These are phyloP conservation scores for Polyergus mexicanus DNA, from an alignment of 1,140 invertebrate genomes.

Conservation along the genomic window DNA sequence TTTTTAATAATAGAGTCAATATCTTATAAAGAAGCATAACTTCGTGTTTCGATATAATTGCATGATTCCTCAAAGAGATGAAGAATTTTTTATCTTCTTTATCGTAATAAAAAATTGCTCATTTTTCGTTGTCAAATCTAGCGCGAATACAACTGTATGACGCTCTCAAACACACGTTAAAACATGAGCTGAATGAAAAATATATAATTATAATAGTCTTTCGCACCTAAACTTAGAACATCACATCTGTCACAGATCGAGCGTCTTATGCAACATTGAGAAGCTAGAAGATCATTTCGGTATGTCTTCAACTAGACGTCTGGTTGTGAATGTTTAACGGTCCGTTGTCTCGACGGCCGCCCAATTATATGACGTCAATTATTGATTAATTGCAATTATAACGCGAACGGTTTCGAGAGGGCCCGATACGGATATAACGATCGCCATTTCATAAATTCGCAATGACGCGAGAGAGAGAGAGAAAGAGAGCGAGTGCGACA, in stretches of 20 bases:
- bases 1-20: not conserved
- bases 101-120: not conserved
- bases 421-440: conserved; percentile 71
- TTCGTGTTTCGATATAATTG: not conserved
- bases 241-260: not conserved
- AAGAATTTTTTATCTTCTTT: not conserved
- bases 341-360: conserved; percentile 57
- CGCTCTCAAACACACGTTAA: not conserved
- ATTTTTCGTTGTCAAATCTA: not conserved
- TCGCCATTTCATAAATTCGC: conserved; percentile 76
- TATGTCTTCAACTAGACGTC: conserved; percentile 49
- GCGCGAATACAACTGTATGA: not conserved
- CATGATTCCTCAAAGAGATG: not conserved
- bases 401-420: conserved; percentile 61
- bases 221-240: conserved; percentile 1
- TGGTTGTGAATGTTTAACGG: conserved; percentile 68
- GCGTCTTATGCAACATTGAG: conserved; percentile 32
- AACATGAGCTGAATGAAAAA: not conserved
- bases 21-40: not conserved
- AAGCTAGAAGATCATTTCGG: not conserved
- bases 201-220: not conserved
- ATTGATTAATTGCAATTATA: conserved; percentile 75
- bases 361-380: conserved; percentile 70
- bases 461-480: conserved; percentile 59
- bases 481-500: not conserved